phyloP scores from a whole-genome alignment of 2,797 vertebrate species.

The Sebastes iracundus region DNA sequence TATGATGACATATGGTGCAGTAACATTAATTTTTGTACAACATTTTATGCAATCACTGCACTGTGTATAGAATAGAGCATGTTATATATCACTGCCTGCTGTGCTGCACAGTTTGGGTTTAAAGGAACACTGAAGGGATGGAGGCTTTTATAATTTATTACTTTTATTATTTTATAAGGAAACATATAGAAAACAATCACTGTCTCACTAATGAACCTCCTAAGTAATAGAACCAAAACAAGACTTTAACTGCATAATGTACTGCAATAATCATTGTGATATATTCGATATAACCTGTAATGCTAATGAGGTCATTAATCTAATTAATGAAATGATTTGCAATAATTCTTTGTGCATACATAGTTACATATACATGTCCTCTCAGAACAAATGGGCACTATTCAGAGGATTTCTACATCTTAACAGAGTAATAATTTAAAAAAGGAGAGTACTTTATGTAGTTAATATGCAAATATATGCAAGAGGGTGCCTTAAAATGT shows the following conservation, averaged over 20 bases:
- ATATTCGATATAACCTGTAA: constrained; percentile 14
- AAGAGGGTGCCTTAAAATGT: not conserved
- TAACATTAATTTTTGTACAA: not conserved
- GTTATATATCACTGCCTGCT: not conserved
- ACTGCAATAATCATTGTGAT: constrained; percentile 25
- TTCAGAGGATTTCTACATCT: not conserved
- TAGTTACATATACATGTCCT: not conserved
- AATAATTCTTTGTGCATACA: not conserved
- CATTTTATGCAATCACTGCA: not conserved
- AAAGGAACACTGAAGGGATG: not conserved
- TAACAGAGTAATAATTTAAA: not conserved
- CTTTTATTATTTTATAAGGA: not conserved
- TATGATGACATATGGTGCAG: not conserved
- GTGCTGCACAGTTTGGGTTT: not conserved
- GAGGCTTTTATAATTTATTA: not conserved
- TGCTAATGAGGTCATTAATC: constrained; percentile 30
- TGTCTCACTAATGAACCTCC: constrained; percentile 29
- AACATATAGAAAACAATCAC: constrained; percentile 1
- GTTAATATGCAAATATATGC: not conserved
- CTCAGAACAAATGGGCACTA: not conserved
- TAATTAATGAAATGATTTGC: constrained; percentile 1
- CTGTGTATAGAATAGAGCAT: not conserved
- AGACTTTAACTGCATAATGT: not conserved
- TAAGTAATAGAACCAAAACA: constrained; percentile 30
- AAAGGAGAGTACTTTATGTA: not conserved